Evolutionary conservation across 2,888 invertebrate genomes (phyloP).

Genomic region (Phyto melanocephala): DNA sequence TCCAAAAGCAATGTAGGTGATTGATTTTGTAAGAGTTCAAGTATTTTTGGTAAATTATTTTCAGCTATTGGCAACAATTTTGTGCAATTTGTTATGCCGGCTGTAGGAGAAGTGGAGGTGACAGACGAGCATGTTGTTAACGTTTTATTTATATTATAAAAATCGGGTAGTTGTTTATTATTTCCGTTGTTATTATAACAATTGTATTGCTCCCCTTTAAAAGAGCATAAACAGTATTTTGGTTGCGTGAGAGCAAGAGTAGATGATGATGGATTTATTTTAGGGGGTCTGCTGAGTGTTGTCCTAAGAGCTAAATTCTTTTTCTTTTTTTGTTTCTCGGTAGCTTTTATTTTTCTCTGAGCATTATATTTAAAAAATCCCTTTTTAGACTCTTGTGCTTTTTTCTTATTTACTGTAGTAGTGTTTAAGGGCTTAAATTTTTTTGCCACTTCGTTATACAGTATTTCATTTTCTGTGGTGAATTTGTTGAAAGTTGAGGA

Average conservation of each 20-base stretch:
- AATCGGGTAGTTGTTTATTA: slow-evolving; percentile 10
- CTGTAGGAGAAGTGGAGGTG: neutral
- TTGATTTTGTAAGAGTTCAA: slow-evolving; percentile 42
- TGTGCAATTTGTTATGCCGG: neutral
- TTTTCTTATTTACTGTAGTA: slow-evolving; percentile 18
- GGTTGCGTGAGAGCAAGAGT: slow-evolving; percentile 26
- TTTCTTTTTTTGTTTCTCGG: slow-evolving; percentile 7
- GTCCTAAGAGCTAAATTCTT: neutral
- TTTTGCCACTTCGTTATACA: slow-evolving; percentile 74
- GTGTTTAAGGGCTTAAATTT: slow-evolving; percentile 75
- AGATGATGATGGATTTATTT: neutral
- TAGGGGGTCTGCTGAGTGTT: neutral
- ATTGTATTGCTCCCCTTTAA: slow-evolving; percentile 15
- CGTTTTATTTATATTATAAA: slow-evolving; percentile 26
- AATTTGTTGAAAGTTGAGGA: slow-evolving; percentile 41
- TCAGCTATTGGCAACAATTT: neutral
- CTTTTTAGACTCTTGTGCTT: slow-evolving; percentile 25
- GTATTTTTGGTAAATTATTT: slow-evolving; percentile 31
- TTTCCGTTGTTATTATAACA: neutral
- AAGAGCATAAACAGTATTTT: slow-evolving; percentile 44
- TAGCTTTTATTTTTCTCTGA: slow-evolving; percentile 41
- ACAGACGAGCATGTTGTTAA: neutral
- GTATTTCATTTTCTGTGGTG: slow-evolving; percentile 56
- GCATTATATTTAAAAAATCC: slow-evolving; percentile 26
- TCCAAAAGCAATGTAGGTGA: slow-evolving; percentile 43